Base-by-base conservation (phyloP, 2,888 invertebrate genomes). In the Pachycephus smyrnensis region DNA sequence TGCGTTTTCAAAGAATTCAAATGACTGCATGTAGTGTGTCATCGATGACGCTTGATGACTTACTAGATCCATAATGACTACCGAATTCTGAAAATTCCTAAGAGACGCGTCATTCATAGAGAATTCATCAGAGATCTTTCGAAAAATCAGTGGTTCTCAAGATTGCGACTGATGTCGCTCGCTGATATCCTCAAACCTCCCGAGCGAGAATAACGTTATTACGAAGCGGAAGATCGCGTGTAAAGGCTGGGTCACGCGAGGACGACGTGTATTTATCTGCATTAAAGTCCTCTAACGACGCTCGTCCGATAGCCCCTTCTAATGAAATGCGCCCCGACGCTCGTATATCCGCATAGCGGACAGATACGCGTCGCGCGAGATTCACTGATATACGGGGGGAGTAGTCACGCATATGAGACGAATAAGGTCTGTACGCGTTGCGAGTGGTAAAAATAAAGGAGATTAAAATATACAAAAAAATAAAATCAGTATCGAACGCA, bases 311-410 rank as follows among this genome's bases (percentile, higher is more conserved):
- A 73, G 55, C 37, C 76, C 37, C 73, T 71, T 76, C 73, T 78
- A 78, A 78, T 78, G 75, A 77, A 77, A 77, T 69, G 77, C 71
- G 55, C 71, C 75, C 71, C 73, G 55, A 11, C 36, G n/a, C 33
- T 12, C 74, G 77, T 68, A 75, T 33, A 77, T 77, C 77, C 77
- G 77, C 74, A 77, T 77, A 74, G 73, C 76, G 35, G n/a, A 76
- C 71, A 76, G 73, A 71, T 71, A 71, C 71, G 71, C 71, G 71
- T 31, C 55, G 55, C 55, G 55, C 55, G 23, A 55, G 55, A 55
- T 55, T 15, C 15, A 55, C 55, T 12, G 71, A 71, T 71, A 71
- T 71, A 31, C 71, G 31, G 71, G 15, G 71, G 30, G 71, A 71
- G 71, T 55, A 71, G 71, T 55, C 55, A 55, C 55, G 55, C 55